Evolutionary conservation across 2,113 vertebrate genomes (phyloP), one percentile per base, ranked within the genome.

Genomic region (Rhabdomys dilectus): DNA sequence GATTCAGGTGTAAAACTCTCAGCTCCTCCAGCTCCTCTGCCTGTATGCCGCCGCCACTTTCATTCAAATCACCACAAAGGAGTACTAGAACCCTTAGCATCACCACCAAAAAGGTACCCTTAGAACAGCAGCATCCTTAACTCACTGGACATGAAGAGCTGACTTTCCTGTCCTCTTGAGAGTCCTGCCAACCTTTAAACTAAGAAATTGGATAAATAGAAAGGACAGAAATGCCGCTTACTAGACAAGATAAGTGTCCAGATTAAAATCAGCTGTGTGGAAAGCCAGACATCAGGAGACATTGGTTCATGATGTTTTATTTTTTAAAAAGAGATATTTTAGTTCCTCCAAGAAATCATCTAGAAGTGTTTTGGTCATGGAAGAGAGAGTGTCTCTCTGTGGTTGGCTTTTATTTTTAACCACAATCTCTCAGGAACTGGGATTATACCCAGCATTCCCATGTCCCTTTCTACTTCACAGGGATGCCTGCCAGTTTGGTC

Each of bases 321-420:
- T 78, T 92, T 94, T 91, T 58, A 75, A 92, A 73, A 56, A 0
- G 24, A 92, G 68, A 84, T 60, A 4, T 53, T 89, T 92, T 84
- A 48, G 66, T 96, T 72, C 80, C 95, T 93, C 66, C 13, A 93
- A 96, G 89, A 85, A 77, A 36, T 34, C 5, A 31, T 70, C 60
- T 7, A 66, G 72, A 82, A 22, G 10, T 42, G 31, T 36, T 72
- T 85, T 80, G 4, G 26, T 56, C 42, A 76, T 70, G 42, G 36
- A 78, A 84, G 51, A 89, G 56, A 15, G 22, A 89, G 51, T 29
- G 22, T 60, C 58, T 91, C 39, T 80, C 36, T 70, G 7, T 24
- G 56, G 85, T 64, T 94, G 42, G 53, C 53, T 76, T 91, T 66
- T 80, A 76, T 88, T 92, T 94, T 94, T 84, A 95, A 60, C 13